Evolutionary conservation across 2,113 vertebrate genomes (phyloP).

Genomic region (Dolichallabes microphthalmus): DNA sequence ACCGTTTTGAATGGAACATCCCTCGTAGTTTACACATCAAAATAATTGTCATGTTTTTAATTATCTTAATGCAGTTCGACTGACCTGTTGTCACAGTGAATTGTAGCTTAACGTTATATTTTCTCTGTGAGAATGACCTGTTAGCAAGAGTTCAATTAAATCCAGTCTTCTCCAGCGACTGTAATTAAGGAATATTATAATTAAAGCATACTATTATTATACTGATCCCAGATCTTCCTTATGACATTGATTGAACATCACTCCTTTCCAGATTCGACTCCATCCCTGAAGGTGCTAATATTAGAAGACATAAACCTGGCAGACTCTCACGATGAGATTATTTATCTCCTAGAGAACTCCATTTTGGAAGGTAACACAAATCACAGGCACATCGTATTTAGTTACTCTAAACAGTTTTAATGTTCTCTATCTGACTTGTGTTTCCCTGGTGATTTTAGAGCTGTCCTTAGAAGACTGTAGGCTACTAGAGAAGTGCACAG

Average conservation of each 20-base stretch:
- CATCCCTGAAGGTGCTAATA: slow-evolving; percentile 72
- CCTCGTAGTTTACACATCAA: no score
- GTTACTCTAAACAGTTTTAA: background rate
- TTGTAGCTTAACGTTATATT: background rate
- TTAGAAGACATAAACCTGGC: slow-evolving; percentile 82
- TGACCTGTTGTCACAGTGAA: background rate
- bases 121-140: background rate
- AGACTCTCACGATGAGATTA: slow-evolving; percentile 77
- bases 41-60: background rate
- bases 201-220: background rate
- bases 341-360: slow-evolving; percentile 76
- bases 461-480: slow-evolving; percentile 84
- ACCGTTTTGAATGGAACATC: no score
- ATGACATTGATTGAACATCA: background rate
- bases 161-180: background rate
- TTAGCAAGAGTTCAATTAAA: background rate
- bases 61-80: background rate
- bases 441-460: slow-evolving; percentile 70
- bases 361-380: slow-evolving; percentile 74
- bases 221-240: background rate
- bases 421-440: background rate
- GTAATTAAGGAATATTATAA: background rate
- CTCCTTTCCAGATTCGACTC: slow-evolving; percentile 69
- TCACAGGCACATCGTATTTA: background rate
- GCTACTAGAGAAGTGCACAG: slow-evolving; percentile 79